Evolutionary conservation across 2,888 invertebrate species (phyloP).

Genomic region (Nineta flava): DNA sequence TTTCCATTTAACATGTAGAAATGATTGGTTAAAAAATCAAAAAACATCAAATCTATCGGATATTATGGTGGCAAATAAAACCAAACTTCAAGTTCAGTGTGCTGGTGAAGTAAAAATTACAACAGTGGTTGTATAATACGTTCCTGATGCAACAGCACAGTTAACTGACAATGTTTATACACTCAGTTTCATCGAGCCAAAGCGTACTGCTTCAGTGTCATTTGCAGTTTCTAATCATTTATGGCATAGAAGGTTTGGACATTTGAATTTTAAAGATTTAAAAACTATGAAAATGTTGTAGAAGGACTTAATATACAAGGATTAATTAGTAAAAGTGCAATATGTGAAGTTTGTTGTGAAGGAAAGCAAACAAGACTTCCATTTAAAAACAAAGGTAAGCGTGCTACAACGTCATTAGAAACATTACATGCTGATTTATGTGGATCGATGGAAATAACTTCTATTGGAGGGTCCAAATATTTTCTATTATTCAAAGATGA

Average conservation of each 20-base stretch:
- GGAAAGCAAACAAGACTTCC: slow-evolving; percentile 17
- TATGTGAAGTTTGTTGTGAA: slow-evolving; percentile 14
- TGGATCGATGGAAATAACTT: slow-evolving; percentile 14
- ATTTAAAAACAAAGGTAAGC: slow-evolving; percentile 13
- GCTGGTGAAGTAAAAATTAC: slow-evolving; percentile 12
- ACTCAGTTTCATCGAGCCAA: slow-evolving; percentile 5
- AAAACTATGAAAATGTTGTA: not conserved
- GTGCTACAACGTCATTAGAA: slow-evolving; percentile 13
- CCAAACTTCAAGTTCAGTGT: slow-evolving; percentile 12
- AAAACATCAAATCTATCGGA: slow-evolving; percentile 8
- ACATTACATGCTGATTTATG: no score
- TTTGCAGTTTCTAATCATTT: not conserved
- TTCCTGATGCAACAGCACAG: not conserved
- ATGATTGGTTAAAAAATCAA: not conserved
- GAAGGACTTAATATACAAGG: slow-evolving; percentile 6
- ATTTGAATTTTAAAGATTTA: no score
- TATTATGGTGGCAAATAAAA: slow-evolving; percentile 11
- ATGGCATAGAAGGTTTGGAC: slow-evolving; percentile 1
- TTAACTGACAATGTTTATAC: slow-evolving; percentile 12
- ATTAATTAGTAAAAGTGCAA: slow-evolving; percentile 10
- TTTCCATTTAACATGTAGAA: not conserved
- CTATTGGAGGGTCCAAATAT: slow-evolving; percentile 15
- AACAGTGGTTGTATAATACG: slow-evolving; percentile 8
- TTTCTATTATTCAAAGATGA: slow-evolving; percentile 21
- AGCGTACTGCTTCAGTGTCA: not conserved